Evolutionary conservation across 2,113 vertebrate genomes (phyloP).

Genomic region (Colinus virginianus): DNA sequence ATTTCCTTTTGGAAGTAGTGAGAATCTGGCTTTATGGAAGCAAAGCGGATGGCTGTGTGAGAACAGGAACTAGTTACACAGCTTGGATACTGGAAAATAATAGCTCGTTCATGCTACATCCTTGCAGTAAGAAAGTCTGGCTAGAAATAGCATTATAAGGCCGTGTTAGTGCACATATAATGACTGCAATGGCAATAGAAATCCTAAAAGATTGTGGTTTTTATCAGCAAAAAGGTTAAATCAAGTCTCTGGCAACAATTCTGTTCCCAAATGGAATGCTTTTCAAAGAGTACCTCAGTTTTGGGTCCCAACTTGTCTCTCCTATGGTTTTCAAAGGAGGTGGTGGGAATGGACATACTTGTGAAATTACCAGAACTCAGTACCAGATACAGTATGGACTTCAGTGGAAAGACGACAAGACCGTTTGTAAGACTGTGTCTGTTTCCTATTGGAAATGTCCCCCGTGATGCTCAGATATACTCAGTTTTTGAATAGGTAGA

Average conservation of each 20-base stretch:
- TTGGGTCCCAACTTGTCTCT: not conserved
- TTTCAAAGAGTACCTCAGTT: not conserved
- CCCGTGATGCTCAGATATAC: not conserved
- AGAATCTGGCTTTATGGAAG: not conserved
- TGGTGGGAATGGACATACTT: not conserved
- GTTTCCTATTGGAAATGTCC: not conserved
- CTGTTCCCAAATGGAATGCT: not conserved
- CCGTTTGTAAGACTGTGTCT: not conserved
- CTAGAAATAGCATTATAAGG: not conserved
- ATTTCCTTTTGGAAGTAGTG: not conserved
- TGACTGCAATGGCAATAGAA: not conserved
- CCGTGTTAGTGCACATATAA: not conserved
- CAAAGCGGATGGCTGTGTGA: not conserved
- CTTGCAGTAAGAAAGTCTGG: not conserved
- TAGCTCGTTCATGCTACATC: not conserved
- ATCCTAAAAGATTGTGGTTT: not conserved
- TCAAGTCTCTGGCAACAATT: not conserved
- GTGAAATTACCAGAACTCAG: not conserved
- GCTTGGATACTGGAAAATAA: not conserved
- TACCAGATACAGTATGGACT: not conserved
- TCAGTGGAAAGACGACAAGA: constrained; percentile 1
- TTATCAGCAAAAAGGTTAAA: not conserved
- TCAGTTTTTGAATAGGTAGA: not conserved
- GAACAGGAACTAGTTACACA: not conserved
- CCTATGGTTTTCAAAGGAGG: not conserved